A percentile compares a stretch with the other conserved stretches of the same genome.
These are phyloP conservation scores for Calyptomena viridis DNA, from an alignment of 2,113 vertebrate genomes.

Conservation along the genomic window DNA sequence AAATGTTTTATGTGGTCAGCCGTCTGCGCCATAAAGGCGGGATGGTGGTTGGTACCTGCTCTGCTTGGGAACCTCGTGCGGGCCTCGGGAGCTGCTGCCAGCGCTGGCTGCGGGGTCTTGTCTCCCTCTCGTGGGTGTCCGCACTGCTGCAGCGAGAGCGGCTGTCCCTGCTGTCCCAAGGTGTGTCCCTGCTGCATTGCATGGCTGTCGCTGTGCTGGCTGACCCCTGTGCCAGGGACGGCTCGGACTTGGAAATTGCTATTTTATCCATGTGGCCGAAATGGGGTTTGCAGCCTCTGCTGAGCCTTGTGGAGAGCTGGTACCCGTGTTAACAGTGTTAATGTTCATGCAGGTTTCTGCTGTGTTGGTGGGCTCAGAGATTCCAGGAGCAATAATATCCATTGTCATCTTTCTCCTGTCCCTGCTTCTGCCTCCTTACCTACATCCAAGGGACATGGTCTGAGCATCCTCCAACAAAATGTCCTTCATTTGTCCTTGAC, in stretches of 20 bases:
- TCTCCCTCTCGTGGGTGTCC: constrained; percentile 56
- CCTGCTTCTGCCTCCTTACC: neutral
- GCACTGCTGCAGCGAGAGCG: neutral
- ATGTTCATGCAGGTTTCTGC: fast-evolving
- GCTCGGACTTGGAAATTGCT: fast-evolving
- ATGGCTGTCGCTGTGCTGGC: neutral
- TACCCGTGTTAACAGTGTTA: neutral
- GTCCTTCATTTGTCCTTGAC: constrained; percentile 12
- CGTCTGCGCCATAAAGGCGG: fast-evolving
- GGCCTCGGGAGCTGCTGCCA: neutral
- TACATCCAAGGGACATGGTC: fast-evolving
- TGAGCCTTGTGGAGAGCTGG: neutral
- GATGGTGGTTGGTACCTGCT: fast-evolving
- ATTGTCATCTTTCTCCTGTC: neutral
- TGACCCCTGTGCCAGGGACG: no score
- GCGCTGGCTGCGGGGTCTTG: neutral
- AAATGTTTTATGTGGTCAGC: neutral
- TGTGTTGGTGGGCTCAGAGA: fast-evolving
- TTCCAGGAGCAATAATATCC: neutral
- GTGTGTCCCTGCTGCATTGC: neutral
- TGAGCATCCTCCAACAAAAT: neutral
- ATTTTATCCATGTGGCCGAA: fast-evolving
- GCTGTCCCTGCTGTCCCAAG: neutral
- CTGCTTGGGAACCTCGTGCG: fast-evolving
- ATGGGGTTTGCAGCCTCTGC: neutral